These are phyloP conservation scores for Hoplostethus mediterraneus DNA, from an alignment of 2,797 vertebrate genomes.

Conservation along the genomic window DNA sequence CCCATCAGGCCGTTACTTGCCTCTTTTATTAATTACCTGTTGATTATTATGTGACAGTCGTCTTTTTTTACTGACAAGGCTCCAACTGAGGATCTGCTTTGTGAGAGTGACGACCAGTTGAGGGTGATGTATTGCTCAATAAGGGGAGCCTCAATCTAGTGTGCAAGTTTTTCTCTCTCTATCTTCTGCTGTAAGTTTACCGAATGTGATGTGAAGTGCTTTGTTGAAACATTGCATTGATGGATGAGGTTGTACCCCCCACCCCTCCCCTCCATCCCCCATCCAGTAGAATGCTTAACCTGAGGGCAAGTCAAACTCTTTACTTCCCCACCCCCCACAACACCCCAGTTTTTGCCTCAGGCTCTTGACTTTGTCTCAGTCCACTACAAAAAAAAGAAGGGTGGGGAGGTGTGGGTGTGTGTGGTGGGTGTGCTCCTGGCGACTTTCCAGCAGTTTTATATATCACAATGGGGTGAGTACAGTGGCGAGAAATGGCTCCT, in stretches of 20 bases:
- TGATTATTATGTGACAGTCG: background rate
- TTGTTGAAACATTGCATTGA: constrained; percentile 38
- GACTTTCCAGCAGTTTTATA: constrained; percentile 63
- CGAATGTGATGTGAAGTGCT: constrained; percentile 47
- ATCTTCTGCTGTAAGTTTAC: constrained; percentile 14
- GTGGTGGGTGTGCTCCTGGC: constrained; percentile 46
- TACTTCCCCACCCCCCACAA: constrained; percentile 29
- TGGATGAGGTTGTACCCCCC: constrained; percentile 40
- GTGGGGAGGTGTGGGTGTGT: constrained; percentile 41
- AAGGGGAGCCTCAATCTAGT: background rate
- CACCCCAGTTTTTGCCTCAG: constrained; percentile 30
- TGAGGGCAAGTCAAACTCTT: constrained; percentile 48
- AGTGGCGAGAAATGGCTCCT: constrained; percentile 60
- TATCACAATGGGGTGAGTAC: constrained; percentile 70
- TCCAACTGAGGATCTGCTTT: background rate
- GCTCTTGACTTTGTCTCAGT: constrained; percentile 50
- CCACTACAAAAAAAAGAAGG: constrained; percentile 25
- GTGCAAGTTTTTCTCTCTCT: constrained; percentile 16
- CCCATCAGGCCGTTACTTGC: background rate
- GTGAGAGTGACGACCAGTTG: background rate
- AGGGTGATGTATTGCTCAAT: constrained; percentile 12
- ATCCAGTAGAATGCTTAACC: constrained; percentile 46
- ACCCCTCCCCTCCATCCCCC: background rate
- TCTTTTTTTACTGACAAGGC: constrained; percentile 3
- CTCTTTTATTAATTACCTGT: background rate